Conservation (phyloP, 1,140 invertebrate genomes). For the Ceratosolen fusciceps region DNA sequence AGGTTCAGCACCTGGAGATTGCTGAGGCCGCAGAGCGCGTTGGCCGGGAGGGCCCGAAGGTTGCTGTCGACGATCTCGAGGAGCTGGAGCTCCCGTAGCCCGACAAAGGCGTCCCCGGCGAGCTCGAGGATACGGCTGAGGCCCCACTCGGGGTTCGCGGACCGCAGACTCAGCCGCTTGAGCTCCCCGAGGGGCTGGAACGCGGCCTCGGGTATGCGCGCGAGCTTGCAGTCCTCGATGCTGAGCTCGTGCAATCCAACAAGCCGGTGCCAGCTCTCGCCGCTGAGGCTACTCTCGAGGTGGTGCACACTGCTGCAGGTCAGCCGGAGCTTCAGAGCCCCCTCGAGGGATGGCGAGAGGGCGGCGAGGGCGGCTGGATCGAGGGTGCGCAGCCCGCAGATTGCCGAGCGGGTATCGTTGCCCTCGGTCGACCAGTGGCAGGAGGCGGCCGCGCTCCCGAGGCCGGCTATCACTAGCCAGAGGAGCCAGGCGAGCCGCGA, state of each 20-base stretch:
- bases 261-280: conserved; percentile 81
- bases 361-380: conserved; percentile 75
- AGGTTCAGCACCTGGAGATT: conserved; percentile 88
- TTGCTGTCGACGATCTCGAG: conserved; percentile 88
- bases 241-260: conserved; percentile 80
- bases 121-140: conserved; percentile 80
- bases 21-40: conserved; percentile 82
- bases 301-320: conserved; percentile 84
- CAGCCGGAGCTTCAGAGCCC: conserved; percentile 78
- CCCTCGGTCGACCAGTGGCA: conserved; percentile 75
- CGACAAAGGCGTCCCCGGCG: conserved; percentile 77
- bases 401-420: conserved; percentile 75
- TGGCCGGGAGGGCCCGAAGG: conserved; percentile 81
- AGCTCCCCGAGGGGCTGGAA: conserved; percentile 84
- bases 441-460: conserved; percentile 19
- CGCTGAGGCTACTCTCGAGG: conserved; percentile 83
- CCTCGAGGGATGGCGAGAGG: conserved; percentile 79
- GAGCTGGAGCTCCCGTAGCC: conserved; percentile 82
- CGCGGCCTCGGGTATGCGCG: conserved; percentile 81
- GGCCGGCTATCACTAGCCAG: conserved; percentile 1
- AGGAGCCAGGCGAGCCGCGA: not conserved
- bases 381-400: conserved; percentile 80
- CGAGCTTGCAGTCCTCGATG: conserved; percentile 85
- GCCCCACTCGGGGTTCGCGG: conserved; percentile 84
- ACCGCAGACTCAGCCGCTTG: conserved; percentile 81